Percentiles rank a stretch among this genome's conserved stretches.
Conservation (phyloP, 92 coral and sea anemone genomes). For the Heteractis magnifica region DNA sequence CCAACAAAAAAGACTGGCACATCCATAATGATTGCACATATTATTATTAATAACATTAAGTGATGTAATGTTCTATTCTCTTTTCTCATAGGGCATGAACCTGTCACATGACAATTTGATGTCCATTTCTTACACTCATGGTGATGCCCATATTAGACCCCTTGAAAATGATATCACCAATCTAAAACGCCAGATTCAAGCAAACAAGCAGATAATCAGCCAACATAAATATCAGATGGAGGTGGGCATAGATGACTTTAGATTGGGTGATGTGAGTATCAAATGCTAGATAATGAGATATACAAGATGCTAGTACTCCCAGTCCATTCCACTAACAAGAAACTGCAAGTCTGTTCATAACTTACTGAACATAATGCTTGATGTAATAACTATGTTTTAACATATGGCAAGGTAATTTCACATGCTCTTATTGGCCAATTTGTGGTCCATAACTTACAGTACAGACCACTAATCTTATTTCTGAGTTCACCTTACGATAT, state of each 20-base stretch:
- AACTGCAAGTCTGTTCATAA: too few relatives aligned
- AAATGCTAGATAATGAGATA: not conserved
- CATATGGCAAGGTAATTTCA: too few relatives aligned
- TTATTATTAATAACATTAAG: not conserved
- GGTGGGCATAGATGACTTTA: constrained; percentile 71
- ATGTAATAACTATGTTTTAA: too few relatives aligned
- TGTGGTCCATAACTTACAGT: too few relatives aligned
- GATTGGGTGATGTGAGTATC: constrained; percentile 83
- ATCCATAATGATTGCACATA: too few relatives aligned
- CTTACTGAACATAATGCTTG: too few relatives aligned
- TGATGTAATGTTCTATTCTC: not conserved
- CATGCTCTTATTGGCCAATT: too few relatives aligned
- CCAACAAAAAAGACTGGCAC: too few relatives aligned
- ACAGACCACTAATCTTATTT: too few relatives aligned
- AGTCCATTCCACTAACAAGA: too few relatives aligned
- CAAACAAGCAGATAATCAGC: constrained; percentile 86
- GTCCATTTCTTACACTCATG: constrained; percentile 81
- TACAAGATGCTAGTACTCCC: not conserved
- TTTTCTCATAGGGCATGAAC: constrained; percentile 75
- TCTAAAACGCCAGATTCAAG: constrained; percentile 93
- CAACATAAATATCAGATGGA: constrained; percentile 84
- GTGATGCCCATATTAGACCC: constrained; percentile 85
- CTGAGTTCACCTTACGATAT: too few relatives aligned
- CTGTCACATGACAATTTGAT: constrained; percentile 80
- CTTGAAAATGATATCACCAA: constrained; percentile 85